phyloP scores from a whole-genome alignment of 2,113 vertebrate genomes.

The Burhinus bistriatus region DNA sequence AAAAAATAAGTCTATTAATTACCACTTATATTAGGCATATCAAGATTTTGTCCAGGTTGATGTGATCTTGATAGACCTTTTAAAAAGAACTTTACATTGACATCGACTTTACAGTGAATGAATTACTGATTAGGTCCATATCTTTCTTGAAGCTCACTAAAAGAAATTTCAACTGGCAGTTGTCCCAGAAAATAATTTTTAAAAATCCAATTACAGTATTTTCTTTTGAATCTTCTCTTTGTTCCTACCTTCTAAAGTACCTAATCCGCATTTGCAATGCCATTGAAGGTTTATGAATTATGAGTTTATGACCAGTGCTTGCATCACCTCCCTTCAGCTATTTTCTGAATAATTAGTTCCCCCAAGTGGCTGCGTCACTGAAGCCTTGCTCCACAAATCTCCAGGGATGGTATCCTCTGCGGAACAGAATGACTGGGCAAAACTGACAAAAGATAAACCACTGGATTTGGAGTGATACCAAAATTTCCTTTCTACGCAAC shows the following conservation, averaged over 20 bases:
- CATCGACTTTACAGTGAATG: background rate
- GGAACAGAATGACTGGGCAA: background rate
- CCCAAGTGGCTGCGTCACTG: background rate
- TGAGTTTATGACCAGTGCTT: background rate
- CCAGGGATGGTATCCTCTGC: background rate
- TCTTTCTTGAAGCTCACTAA: background rate
- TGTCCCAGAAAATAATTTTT: background rate
- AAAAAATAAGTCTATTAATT: conserved; percentile 29
- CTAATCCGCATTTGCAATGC: background rate
- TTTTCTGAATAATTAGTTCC: conserved; percentile 44
- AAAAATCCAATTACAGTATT: background rate
- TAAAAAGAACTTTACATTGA: background rate
- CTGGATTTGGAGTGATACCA: background rate
- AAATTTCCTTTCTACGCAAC: background rate
- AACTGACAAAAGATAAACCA: background rate
- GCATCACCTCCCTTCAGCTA: background rate
- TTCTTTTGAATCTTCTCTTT: background rate
- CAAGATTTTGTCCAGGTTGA: background rate
- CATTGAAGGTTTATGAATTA: background rate
- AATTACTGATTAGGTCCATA: background rate
- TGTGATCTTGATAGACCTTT: background rate
- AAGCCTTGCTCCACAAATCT: background rate
- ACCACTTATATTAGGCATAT: background rate
- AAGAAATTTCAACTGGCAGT: background rate
- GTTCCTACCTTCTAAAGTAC: background rate